Percentiles rank a stretch among this genome's conserved stretches.
Conservation (phyloP, 2,888 invertebrate genomes). For the Argyresthia albistria region DNA sequence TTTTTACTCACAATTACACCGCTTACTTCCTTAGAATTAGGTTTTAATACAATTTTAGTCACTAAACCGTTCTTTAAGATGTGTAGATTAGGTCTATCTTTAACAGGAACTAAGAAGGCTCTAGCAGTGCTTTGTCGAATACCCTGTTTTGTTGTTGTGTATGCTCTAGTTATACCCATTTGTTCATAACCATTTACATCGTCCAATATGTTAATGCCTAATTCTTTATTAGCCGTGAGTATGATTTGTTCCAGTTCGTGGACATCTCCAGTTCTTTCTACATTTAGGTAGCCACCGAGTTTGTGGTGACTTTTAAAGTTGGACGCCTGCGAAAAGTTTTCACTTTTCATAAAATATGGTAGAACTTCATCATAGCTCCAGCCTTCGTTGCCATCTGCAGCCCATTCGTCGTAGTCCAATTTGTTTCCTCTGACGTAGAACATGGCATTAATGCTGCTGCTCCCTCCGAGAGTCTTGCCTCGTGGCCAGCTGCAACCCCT, state of each 20-base stretch:
- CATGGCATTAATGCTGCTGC: constrained; percentile 61
- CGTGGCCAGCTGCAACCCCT: constrained; percentile 50
- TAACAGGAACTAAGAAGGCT: constrained; percentile 25
- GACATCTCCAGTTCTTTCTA: not conserved
- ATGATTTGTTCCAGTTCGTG: constrained; percentile 6
- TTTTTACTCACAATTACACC: constrained; percentile 27
- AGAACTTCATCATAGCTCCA: constrained; percentile 61
- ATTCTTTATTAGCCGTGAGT: constrained; percentile 9
- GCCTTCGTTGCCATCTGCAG: constrained; percentile 40
- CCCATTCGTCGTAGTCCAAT: constrained; percentile 58
- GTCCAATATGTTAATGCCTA: constrained; percentile 2
- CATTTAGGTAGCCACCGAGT: constrained; percentile 3
- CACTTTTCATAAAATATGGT: constrained; percentile 45
- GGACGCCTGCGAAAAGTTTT: constrained; percentile 23
- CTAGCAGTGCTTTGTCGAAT: constrained; percentile 25
- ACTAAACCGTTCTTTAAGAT: constrained; percentile 22
- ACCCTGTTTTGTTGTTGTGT: constrained; percentile 15
- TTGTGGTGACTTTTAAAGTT: not conserved
- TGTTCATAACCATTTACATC: constrained; percentile 9
- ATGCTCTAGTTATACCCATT: constrained; percentile 18
- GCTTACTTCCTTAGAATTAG: constrained; percentile 15
- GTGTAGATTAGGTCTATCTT: constrained; percentile 23
- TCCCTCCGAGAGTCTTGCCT: constrained; percentile 72
- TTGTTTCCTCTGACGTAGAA: constrained; percentile 57
- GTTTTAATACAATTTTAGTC: constrained; percentile 23